These are phyloP conservation scores for Pseudomyrmex concolor DNA, from an alignment of 1,140 invertebrate genomes.

Conservation along the genomic window DNA sequence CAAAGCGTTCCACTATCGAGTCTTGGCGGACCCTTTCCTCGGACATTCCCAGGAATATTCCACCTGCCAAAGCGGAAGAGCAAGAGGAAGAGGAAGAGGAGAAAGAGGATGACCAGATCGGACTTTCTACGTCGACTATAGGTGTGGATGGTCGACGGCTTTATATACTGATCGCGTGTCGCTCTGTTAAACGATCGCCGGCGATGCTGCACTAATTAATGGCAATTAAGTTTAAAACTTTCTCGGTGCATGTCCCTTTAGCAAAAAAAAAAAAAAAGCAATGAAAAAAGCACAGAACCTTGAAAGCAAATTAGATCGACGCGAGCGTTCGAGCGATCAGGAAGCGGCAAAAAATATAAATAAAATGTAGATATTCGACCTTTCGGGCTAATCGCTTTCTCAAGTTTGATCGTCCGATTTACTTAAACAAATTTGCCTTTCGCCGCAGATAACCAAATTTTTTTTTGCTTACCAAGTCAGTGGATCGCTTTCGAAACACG, in stretches of 20 bases:
- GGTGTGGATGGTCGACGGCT: conserved; percentile 18
- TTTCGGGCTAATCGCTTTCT: conserved; percentile 50
- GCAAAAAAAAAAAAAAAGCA: conserved; percentile 24
- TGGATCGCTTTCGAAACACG: conserved; percentile 42
- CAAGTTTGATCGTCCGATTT: conserved; percentile 6
- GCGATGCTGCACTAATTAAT: conserved; percentile 48
- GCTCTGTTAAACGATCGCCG: conserved; percentile 57
- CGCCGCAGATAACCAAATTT: not conserved
- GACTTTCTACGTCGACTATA: conserved; percentile 69
- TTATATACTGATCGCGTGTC: conserved; percentile 20
- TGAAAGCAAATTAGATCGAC: conserved; percentile 1
- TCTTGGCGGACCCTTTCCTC: conserved; percentile 62
- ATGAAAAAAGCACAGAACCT: not conserved
- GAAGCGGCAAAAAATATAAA: conserved; percentile 9
- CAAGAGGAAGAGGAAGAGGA: conserved; percentile 26
- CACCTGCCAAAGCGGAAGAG: conserved; percentile 19
- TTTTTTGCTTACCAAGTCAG: not conserved
- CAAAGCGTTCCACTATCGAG: conserved; percentile 30
- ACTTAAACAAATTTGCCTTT: not conserved
- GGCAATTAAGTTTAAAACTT: conserved; percentile 62
- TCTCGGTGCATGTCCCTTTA: not conserved
- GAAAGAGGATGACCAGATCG: not conserved
- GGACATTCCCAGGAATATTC: not conserved
- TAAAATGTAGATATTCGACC: conserved; percentile 59
- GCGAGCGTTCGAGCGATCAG: not conserved